These are phyloP conservation scores for Athalia circularis DNA, from an alignment of 2,888 invertebrate species.

Conservation along the genomic window DNA sequence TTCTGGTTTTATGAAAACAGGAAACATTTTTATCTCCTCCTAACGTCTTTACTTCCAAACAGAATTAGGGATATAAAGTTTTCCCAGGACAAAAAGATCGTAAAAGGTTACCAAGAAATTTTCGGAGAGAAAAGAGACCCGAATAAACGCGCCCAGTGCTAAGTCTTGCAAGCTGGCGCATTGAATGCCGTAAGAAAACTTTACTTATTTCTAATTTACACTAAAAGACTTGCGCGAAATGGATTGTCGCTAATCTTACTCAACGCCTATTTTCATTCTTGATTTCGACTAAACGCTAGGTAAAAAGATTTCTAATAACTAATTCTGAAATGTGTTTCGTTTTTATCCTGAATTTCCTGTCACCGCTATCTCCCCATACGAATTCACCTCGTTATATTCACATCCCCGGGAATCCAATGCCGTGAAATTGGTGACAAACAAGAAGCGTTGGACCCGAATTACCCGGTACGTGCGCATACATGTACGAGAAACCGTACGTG, in stretches of 20 bases:
- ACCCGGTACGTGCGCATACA: conserved; percentile 28
- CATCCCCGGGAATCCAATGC: conserved; percentile 39
- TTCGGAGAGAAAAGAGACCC: neutral
- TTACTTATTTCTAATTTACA: conserved; percentile 6
- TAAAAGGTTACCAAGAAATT: conserved; percentile 29
- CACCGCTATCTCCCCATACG: neutral
- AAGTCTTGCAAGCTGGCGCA: neutral
- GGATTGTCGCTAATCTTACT: neutral
- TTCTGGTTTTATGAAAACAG: conserved; percentile 35
- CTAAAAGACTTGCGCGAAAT: neutral
- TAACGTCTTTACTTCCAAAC: conserved; percentile 39
- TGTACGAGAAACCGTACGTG: neutral
- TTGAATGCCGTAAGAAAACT: neutral
- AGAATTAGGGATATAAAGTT: conserved; percentile 32
- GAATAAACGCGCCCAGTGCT: conserved; percentile 18
- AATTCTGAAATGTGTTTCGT: conserved; percentile 18
- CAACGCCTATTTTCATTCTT: neutral
- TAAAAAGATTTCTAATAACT: neutral
- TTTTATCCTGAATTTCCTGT: conserved; percentile 12
- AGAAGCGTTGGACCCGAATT: conserved; percentile 40
- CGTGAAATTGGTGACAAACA: conserved; percentile 44
- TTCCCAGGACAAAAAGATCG: conserved; percentile 24
- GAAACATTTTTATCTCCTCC: conserved; percentile 19
- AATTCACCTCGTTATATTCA: conserved; percentile 14
- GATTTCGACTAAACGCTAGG: neutral